A percentile compares a stretch with the other conserved stretches of the same genome.
phyloP scores from a whole-genome alignment of 2,888 invertebrate genomes.

The Tridacna crocea region DNA sequence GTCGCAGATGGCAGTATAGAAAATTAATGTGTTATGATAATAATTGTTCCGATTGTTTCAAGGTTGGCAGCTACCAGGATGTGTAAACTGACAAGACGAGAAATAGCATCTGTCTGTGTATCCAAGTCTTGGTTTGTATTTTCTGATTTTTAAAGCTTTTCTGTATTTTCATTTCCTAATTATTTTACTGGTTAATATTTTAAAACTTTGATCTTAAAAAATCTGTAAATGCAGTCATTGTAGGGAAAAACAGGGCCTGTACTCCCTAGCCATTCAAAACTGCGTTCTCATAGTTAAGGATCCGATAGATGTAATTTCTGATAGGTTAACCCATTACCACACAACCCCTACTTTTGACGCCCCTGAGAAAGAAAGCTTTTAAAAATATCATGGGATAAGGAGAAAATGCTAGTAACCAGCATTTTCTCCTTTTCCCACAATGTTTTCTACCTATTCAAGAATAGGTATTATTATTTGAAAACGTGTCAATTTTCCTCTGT shows the following conservation, averaged over 20 bases:
- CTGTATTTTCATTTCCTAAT: background rate
- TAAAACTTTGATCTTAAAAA: too few relatives aligned
- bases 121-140: conserved; percentile 62
- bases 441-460: background rate
- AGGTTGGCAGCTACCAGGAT: conserved; percentile 75
- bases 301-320: too few relatives aligned
- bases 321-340: background rate
- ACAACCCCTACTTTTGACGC: background rate
- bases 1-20: background rate
- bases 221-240: too few relatives aligned
- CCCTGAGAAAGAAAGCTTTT: background rate
- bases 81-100: conserved; percentile 64
- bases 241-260: too few relatives aligned
- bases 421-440: background rate
- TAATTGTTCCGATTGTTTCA: conserved; percentile 12
- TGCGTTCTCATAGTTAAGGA: too few relatives aligned
- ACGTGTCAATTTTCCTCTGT: background rate
- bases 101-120: conserved; percentile 66
- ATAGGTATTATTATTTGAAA: too few relatives aligned
- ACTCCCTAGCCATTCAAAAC: too few relatives aligned
- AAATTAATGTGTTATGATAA: too few relatives aligned
- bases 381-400: background rate
- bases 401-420: background rate
- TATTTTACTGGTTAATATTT: too few relatives aligned
- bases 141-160: background rate